Conservation (phyloP, 2,797 vertebrate genomes). For the Alfaro cultratus region DNA sequence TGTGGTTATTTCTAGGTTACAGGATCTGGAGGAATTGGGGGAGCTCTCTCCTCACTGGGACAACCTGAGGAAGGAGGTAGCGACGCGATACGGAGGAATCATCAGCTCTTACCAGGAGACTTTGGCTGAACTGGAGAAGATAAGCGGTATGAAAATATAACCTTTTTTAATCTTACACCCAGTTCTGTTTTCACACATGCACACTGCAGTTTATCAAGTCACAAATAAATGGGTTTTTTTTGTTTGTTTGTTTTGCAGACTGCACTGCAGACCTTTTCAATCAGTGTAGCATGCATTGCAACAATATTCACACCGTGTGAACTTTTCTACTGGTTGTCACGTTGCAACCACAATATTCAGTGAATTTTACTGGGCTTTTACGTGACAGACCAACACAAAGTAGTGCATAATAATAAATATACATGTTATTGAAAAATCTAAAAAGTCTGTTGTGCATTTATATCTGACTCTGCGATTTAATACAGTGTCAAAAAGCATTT, state of each 20-base stretch:
- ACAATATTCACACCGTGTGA: neutral
- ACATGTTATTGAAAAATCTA: neutral
- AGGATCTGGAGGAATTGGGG: constrained; percentile 92
- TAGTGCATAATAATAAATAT: neutral
- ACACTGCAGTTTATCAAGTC: neutral
- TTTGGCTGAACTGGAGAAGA: constrained; percentile 90
- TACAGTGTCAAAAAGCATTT: neutral
- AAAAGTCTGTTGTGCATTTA: neutral
- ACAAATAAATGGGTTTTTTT: neutral
- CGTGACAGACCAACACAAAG: neutral
- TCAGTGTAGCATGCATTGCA: neutral
- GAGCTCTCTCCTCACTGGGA: constrained; percentile 98
- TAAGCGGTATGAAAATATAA: constrained; percentile 82
- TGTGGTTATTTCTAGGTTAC: constrained; percentile 82
- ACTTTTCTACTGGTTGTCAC: neutral
- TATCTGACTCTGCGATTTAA: neutral
- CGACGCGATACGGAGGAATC: constrained; percentile 91
- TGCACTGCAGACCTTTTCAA: neutral
- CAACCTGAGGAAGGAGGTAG: constrained; percentile 93
- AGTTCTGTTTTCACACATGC: neutral
- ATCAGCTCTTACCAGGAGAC: constrained; percentile 92
- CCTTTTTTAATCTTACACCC: neutral
- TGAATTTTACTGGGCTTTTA: neutral
- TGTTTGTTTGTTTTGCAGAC: neutral
- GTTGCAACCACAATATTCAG: neutral